A percentile compares a stretch with the other conserved stretches of the same genome.
phyloP scores from a whole-genome alignment of 1,140 invertebrate genomes.

The Armadillidium nasatum region DNA sequence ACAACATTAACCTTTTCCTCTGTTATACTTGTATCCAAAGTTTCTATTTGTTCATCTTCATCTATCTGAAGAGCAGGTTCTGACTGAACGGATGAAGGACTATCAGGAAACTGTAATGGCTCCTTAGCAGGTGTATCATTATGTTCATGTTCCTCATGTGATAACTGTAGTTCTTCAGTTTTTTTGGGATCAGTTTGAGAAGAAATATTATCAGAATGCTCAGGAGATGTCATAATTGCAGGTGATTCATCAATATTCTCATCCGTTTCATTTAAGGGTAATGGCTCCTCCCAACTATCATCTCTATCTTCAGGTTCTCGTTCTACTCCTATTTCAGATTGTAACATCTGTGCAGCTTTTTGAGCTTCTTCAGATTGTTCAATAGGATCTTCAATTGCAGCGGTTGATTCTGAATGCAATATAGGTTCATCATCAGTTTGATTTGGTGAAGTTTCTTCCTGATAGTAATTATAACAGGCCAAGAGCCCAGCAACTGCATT shows the following conservation, averaged over 20 bases:
- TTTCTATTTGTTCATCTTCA: constrained; percentile 56
- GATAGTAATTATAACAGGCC: constrained; percentile 42
- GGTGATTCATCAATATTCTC: not conserved
- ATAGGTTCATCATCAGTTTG: constrained; percentile 37
- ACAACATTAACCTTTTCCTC: not conserved
- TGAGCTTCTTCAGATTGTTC: constrained; percentile 52
- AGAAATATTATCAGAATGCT: not conserved
- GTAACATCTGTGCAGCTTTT: constrained; percentile 52
- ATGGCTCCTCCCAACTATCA: not conserved
- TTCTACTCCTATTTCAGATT: constrained; percentile 44
- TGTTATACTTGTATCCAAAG: not conserved
- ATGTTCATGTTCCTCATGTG: constrained; percentile 2
- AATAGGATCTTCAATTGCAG: constrained; percentile 60
- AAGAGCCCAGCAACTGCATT: constrained; percentile 81
- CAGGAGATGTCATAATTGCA: not conserved
- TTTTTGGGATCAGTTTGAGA: constrained; percentile 19
- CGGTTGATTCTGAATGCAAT: constrained; percentile 48
- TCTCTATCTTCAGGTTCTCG: constrained; percentile 29
- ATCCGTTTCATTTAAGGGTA: not conserved
- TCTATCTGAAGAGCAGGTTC: constrained; percentile 79
- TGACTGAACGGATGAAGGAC: constrained; percentile 76
- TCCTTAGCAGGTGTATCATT: constrained; percentile 45
- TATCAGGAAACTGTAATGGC: constrained; percentile 60
- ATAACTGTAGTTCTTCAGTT: constrained; percentile 20
- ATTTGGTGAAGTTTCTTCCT: constrained; percentile 30